These are phyloP conservation scores for Mythimna vitellina DNA, from an alignment of 2,888 invertebrate species.

Conservation along the genomic window DNA sequence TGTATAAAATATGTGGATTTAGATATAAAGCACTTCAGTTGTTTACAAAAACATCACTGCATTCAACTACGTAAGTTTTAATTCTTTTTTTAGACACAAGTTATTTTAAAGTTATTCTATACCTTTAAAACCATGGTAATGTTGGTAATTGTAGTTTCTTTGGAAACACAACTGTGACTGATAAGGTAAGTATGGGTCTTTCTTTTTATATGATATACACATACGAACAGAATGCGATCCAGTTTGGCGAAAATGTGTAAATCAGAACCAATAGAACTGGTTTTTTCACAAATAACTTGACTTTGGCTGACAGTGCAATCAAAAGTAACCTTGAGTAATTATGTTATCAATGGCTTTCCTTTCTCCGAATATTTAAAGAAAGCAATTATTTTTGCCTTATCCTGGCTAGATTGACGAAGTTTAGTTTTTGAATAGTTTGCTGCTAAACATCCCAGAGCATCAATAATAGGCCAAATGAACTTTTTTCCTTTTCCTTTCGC, in stretches of 20 bases:
- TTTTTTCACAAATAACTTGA: conserved; percentile 13
- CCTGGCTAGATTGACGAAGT: background rate
- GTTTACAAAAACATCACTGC: conserved; percentile 1
- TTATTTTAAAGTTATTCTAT: background rate
- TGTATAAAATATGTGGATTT: conserved; percentile 1
- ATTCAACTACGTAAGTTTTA: background rate
- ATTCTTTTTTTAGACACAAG: background rate
- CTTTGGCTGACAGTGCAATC: conserved; percentile 4
- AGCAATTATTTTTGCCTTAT: background rate
- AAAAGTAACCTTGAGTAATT: conserved; percentile 22
- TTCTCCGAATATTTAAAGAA: conserved; percentile 10
- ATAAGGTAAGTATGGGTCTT: background rate
- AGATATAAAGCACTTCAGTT: background rate
- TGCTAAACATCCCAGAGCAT: background rate
- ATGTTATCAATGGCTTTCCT: background rate
- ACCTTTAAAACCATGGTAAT: conserved; percentile 49
- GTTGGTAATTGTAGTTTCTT: background rate
- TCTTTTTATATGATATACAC: conserved; percentile 39
- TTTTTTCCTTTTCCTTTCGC: too few relatives aligned
- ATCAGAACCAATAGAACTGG: conserved; percentile 34
- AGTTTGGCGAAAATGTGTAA: conserved; percentile 12
- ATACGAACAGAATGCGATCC: background rate
- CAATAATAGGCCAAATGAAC: too few relatives aligned
- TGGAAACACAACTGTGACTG: conserved; percentile 23
- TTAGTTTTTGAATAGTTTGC: background rate